Percentiles rank a stretch among this genome's conserved stretches.
These are phyloP conservation scores for Gallinago solitaria DNA, from an alignment of 2,797 vertebrate species.

Conservation along the genomic window DNA sequence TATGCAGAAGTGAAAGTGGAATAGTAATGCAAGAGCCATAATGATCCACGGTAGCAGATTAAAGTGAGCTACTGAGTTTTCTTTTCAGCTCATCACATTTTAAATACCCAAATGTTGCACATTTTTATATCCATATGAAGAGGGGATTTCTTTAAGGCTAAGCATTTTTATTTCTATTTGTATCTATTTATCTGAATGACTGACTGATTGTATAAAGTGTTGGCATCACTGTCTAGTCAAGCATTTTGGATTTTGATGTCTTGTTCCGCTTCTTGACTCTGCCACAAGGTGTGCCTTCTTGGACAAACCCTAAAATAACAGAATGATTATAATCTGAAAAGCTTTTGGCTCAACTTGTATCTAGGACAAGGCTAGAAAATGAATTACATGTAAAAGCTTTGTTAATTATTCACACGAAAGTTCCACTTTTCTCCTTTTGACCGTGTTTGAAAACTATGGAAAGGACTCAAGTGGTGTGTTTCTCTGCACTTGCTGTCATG, in stretches of 20 bases:
- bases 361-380: not conserved
- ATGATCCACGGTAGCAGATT: not conserved
- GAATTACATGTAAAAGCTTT: not conserved
- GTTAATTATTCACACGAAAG: not conserved
- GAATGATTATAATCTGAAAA: not conserved
- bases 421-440: not conserved
- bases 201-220: not conserved
- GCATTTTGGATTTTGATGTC: not conserved
- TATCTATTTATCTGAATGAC: not conserved
- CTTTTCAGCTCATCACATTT: not conserved
- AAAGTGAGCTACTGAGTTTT: not conserved
- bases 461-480: not conserved
- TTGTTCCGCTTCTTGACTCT: not conserved
- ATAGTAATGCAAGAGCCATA: not conserved
- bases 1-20: not conserved
- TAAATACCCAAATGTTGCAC: not conserved
- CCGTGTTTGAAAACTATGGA: not conserved
- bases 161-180: not conserved
- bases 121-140: not conserved
- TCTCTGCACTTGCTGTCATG: not conserved
- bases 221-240: not conserved
- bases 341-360: not conserved
- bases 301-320: not conserved
- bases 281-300: not conserved
- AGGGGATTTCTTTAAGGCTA: not conserved